Percentiles rank a stretch among this genome's conserved stretches.
phyloP scores from a whole-genome alignment of 2,113 vertebrate species.

The Phaetusa simplex region DNA sequence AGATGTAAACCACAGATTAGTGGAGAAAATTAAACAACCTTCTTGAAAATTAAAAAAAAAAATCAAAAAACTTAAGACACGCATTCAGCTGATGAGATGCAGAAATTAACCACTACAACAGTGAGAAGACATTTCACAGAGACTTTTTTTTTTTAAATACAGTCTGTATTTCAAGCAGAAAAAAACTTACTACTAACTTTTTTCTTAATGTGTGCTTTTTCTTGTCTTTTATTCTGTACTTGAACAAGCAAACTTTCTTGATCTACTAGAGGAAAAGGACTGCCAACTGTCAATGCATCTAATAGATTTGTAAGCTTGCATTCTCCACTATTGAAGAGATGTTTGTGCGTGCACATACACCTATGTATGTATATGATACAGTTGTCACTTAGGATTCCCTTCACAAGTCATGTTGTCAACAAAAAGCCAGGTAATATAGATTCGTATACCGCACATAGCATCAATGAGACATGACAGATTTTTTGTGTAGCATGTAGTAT shows the following conservation, averaged over 20 bases:
- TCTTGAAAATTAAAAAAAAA: neutral
- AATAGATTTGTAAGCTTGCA: neutral
- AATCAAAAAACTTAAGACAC: neutral
- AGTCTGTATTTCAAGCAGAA: neutral
- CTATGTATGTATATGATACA: accelerated
- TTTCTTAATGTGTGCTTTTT: neutral
- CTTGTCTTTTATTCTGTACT: neutral
- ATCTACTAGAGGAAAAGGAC: neutral
- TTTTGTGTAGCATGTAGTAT: neutral
- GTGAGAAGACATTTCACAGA: neutral
- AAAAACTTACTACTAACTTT: neutral
- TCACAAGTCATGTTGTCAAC: neutral
- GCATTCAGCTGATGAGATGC: neutral
- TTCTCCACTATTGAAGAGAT: neutral
- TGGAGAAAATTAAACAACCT: neutral
- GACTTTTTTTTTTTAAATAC: neutral
- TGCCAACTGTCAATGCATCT: neutral
- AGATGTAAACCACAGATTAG: neutral
- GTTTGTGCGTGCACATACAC: accelerated
- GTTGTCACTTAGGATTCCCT: neutral
- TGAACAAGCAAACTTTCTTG: neutral
- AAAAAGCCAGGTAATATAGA: neutral
- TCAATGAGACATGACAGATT: neutral
- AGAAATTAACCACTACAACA: neutral
- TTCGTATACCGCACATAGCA: neutral